Evolutionary conservation across 2,888 invertebrate genomes (phyloP).

Genomic region (Pristionchus entomophagus): DNA sequence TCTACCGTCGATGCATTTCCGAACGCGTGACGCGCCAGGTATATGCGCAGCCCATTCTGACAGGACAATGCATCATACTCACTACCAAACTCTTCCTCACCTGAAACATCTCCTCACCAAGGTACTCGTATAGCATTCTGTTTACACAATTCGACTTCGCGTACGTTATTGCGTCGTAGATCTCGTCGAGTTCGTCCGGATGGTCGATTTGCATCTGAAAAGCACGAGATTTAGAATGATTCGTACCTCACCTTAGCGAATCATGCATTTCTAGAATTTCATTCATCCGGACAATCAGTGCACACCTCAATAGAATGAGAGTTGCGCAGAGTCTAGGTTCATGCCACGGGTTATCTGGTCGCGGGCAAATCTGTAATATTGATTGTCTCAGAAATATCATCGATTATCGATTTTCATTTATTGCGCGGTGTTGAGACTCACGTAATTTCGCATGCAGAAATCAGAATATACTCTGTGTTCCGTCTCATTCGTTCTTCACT

Average conservation of each 20-base stretch:
- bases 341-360: slow-evolving; percentile 88
- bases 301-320: slow-evolving; percentile 97
- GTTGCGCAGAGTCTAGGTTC: slow-evolving; percentile 85
- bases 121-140: slow-evolving; percentile 92
- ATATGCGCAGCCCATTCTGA: slow-evolving; percentile 91
- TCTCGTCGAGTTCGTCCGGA: slow-evolving; percentile 95
- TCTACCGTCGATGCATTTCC: slow-evolving; percentile 93
- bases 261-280: not conserved
- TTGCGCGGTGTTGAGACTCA: too few relatives aligned
- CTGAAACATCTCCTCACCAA: slow-evolving; percentile 85
- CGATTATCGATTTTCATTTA: too few relatives aligned
- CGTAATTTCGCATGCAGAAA: too few relatives aligned
- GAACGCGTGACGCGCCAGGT: slow-evolving; percentile 89
- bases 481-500: too few relatives aligned
- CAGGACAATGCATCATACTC: slow-evolving; percentile 75
- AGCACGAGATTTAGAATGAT: too few relatives aligned
- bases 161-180: slow-evolving; percentile 94
- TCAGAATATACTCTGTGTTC: too few relatives aligned
- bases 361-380: slow-evolving; percentile 84
- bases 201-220: slow-evolving; percentile 86
- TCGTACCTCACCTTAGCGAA: not conserved
- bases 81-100: slow-evolving; percentile 77
- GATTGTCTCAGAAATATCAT: too few relatives aligned
- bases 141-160: slow-evolving; percentile 93
- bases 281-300: too few relatives aligned